Conservation (phyloP, 1,140 invertebrate genomes). For the Scaptomyza hsui region DNA sequence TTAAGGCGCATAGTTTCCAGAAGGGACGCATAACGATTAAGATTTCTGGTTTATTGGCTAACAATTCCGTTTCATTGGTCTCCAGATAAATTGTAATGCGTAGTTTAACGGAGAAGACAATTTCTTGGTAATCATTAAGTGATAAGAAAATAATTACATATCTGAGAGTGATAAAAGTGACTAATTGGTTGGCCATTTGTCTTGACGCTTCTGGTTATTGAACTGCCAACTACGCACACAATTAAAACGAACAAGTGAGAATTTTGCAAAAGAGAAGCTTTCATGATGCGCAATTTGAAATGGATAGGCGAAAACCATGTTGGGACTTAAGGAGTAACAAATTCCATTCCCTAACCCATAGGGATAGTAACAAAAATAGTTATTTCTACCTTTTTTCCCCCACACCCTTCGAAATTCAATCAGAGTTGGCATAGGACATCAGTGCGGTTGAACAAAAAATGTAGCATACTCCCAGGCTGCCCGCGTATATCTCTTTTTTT, state of each 20-base stretch:
- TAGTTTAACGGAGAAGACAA: background rate
- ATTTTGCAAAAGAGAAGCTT: background rate
- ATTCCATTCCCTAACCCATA: too few species aligned
- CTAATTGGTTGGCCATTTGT: slow-evolving; percentile 12
- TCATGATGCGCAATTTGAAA: too few species aligned
- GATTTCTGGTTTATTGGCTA: background rate
- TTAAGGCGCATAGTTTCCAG: slow-evolving; percentile 11
- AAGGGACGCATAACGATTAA: background rate
- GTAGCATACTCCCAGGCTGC: slow-evolving; percentile 67
- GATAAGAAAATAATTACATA: slow-evolving; percentile 12
- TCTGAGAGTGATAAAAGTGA: background rate
- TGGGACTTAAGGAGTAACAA: too few species aligned
- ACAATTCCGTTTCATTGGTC: background rate
- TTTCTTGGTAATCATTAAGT: background rate
- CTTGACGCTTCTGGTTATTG: background rate
- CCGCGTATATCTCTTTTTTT: slow-evolving; percentile 28
- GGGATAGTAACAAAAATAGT: too few species aligned
- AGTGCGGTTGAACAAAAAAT: slow-evolving; percentile 29
- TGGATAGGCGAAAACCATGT: too few species aligned
- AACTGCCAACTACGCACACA: background rate
- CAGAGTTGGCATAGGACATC: slow-evolving; percentile 7
- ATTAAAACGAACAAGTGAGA: background rate
- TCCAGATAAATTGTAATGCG: slow-evolving; percentile 7
- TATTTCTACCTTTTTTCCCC: background rate
- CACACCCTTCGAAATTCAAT: slow-evolving; percentile 9